phyloP scores from a whole-genome alignment of 2,888 invertebrate genomes.

The Metacarcinus magister region DNA sequence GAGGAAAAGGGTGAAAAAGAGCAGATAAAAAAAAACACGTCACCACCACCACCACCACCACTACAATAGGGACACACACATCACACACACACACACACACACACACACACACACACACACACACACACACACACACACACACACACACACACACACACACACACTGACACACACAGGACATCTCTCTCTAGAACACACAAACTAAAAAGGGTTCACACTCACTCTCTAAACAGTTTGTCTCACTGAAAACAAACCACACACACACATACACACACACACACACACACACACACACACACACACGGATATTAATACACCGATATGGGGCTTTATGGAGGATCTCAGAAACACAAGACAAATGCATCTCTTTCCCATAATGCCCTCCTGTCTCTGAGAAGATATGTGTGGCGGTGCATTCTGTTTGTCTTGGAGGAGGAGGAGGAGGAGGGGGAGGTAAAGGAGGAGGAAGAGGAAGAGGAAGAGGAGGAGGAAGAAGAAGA shows the following conservation, averaged over 20 bases:
- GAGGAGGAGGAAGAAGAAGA: not conserved
- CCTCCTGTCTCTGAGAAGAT: not conserved
- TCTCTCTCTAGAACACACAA: not conserved
- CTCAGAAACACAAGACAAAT: not conserved
- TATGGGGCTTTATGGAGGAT: not conserved
- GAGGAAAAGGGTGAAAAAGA: not conserved
- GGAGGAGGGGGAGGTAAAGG: not conserved
- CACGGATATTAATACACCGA: not conserved
- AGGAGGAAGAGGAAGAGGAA: not conserved
- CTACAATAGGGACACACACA: too few species aligned
- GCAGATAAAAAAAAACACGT: not conserved
- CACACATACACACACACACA: conserved; percentile 26
- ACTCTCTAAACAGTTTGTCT: too few species aligned
- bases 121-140: too few species aligned
- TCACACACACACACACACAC: too few species aligned
- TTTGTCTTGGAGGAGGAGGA: not conserved
- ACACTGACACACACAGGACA: not conserved
- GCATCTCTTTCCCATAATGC: not conserved
- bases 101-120: too few species aligned
- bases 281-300: conserved; percentile 26
- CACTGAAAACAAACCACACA: not conserved
- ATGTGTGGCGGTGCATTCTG: not conserved
- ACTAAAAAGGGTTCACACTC: not conserved
- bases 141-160: conserved; percentile 6
- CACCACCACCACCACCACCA: too few species aligned